A percentile compares a stretch with the other conserved stretches of the same genome.
phyloP scores from a whole-genome alignment of 1,140 invertebrate species.

The Papilio dardanus region DNA sequence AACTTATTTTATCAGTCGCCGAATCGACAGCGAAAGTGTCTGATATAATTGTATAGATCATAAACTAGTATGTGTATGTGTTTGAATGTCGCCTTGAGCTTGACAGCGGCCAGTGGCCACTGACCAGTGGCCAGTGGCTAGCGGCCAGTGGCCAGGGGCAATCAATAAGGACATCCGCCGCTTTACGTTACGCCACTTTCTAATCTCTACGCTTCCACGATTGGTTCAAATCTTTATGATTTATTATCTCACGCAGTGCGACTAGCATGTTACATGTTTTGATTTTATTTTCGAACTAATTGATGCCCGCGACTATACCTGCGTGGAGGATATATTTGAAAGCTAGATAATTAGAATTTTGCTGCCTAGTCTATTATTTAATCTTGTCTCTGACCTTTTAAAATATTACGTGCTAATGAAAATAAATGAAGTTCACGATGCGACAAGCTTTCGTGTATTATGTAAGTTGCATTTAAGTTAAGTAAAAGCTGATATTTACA shows the following conservation, averaged over 20 bases:
- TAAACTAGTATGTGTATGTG: not conserved
- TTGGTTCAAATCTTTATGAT: not conserved
- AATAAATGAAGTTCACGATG: not conserved
- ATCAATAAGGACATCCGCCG: conserved; percentile 6
- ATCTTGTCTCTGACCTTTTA: too few species aligned
- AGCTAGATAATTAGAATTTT: too few species aligned
- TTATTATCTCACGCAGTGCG: conserved; percentile 2
- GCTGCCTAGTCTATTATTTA: too few species aligned
- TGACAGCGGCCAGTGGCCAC: not conserved
- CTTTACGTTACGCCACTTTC: not conserved
- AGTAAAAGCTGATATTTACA: not conserved
- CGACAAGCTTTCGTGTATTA: conserved; percentile 9
- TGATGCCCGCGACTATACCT: not conserved
- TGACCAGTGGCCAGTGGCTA: not conserved
- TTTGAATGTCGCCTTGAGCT: conserved; percentile 11
- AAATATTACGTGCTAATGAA: not conserved
- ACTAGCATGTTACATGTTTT: not conserved
- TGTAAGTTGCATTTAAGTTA: not conserved
- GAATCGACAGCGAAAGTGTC: not conserved
- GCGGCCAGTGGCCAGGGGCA: not conserved
- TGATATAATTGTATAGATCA: not conserved
- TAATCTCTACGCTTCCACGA: not conserved
- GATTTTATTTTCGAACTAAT: not conserved
- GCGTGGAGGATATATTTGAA: not conserved
- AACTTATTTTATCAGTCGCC: not conserved